Conservation (phyloP, 2,113 vertebrate species). For the Dicrurus megarhynchus region DNA sequence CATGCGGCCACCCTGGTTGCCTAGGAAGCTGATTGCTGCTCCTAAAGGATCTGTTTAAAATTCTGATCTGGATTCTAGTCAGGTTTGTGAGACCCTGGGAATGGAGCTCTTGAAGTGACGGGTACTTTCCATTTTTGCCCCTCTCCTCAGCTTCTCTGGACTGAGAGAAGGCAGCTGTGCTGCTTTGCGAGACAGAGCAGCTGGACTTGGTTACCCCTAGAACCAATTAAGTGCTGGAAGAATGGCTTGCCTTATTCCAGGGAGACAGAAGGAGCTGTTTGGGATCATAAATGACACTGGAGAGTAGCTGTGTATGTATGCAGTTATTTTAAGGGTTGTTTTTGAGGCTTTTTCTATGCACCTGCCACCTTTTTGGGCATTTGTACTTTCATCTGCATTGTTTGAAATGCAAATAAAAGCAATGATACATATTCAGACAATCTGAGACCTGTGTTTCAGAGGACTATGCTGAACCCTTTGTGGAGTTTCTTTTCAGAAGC, state of each 20-base stretch:
- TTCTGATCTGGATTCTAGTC: slow-evolving; percentile 43
- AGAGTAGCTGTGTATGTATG: not conserved
- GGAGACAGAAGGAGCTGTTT: slow-evolving; percentile 2
- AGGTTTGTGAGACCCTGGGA: slow-evolving; percentile 35
- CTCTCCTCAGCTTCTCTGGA: not conserved
- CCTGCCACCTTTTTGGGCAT: not conserved
- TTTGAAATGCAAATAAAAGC: slow-evolving; percentile 56
- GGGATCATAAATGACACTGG: not conserved
- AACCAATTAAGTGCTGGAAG: slow-evolving; percentile 33
- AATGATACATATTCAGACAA: not conserved
- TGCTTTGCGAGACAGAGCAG: slow-evolving; percentile 26
- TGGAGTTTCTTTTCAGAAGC: not conserved
- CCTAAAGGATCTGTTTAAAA: slow-evolving; percentile 53
- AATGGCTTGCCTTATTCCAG: not conserved
- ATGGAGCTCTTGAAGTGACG: slow-evolving; percentile 11
- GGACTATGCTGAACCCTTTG: not conserved
- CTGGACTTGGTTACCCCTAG: slow-evolving; percentile 40
- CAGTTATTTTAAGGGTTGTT: not conserved
- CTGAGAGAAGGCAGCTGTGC: slow-evolving; percentile 47
- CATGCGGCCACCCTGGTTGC: slow-evolving; percentile 32
- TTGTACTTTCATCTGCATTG: slow-evolving; percentile 10
- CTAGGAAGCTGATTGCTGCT: slow-evolving; percentile 59
- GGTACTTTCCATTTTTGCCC: not conserved
- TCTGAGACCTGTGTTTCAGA: not conserved
- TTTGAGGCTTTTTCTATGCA: slow-evolving; percentile 16